These are phyloP conservation scores for Parelbella ahira DNA, from an alignment of 2,888 invertebrate genomes.

Conservation along the genomic window DNA sequence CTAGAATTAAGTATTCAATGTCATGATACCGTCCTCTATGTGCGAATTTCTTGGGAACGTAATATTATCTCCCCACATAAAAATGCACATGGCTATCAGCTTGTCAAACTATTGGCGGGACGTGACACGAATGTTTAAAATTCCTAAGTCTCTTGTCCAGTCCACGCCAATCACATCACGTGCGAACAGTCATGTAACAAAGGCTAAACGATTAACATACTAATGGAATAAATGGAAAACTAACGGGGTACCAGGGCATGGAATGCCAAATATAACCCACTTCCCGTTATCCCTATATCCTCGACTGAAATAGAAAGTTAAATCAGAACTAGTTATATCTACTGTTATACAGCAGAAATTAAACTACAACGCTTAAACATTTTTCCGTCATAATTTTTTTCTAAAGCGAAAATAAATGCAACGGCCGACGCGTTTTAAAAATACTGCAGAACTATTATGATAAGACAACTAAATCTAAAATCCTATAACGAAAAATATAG, in stretches of 20 bases:
- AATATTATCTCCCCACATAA: too few relatives aligned
- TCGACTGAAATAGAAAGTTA: constrained; percentile 5
- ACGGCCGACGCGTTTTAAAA: too few relatives aligned
- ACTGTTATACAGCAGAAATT: too few relatives aligned
- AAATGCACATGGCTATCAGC: constrained; percentile 41
- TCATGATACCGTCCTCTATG: too few relatives aligned
- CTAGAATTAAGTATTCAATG: too few relatives aligned
- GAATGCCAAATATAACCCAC: constrained; percentile 10
- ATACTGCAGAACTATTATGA: too few relatives aligned
- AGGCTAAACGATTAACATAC: constrained; percentile 27
- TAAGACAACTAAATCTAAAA: too few relatives aligned
- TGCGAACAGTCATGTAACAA: constrained; percentile 40
- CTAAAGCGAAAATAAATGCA: too few relatives aligned
- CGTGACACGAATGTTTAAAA: constrained; percentile 50
- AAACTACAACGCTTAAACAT: too few relatives aligned
- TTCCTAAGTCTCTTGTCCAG: constrained; percentile 28
- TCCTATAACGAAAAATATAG: too few relatives aligned
- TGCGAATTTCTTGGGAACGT: too few relatives aligned
- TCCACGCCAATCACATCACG: constrained; percentile 50
- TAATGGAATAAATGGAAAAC: constrained; percentile 32
- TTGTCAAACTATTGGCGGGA: constrained; percentile 45
- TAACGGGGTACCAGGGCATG: constrained; percentile 25
- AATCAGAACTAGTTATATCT: not conserved
- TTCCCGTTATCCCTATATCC: constrained; percentile 8
- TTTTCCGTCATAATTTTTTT: too few relatives aligned